Evolutionary conservation across 2,797 vertebrate species (phyloP), one percentile per base, ranked within the genome.

Genomic region (Aldrovandia affinis): DNA sequence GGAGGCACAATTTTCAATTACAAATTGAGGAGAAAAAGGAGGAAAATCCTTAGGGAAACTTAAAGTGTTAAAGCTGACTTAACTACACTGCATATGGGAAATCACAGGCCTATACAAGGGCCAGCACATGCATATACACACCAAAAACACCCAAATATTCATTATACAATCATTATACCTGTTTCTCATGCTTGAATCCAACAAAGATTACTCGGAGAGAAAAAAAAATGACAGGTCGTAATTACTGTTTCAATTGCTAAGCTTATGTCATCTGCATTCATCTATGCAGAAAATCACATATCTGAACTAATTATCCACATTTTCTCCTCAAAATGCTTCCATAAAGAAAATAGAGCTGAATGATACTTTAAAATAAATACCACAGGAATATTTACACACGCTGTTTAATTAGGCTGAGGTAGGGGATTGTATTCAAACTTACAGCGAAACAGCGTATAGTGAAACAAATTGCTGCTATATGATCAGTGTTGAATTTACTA

Each of bases 341-440:
- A 61, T 30, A 70, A 44, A 82, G 59, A 61, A 82, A 65, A 65
- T 50, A 47, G 25, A 70, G 63, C 47, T 50, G 42, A 28, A 70
- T 68, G 47, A 68, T 70, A 82, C 10, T n/a, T 28, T 70, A 36
- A 50, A 50, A 47, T 10, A 12, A 39, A 25, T 70, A 47, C 12
- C 42, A n/a, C 30, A 82, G 0, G 22, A 65, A 52, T 70, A 82
- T 47, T 82, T 52, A 68, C 63, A 68, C 63, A 65, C 28, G 14
- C 33, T 70, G n/a, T 68, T 47, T 65, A 82, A 82, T 82, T 65
- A 82, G 30, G 36, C 14, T 82, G 39, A 68, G 73, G 73, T 44
- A 39, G 73, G 42, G 8, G 42, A 22, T 22, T 73, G 65, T 70
- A 36, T 36, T 70, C 65, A 73, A 42, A 73, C 15, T 39, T 42